phyloP scores from a whole-genome alignment of 2,113 vertebrate species.

The Cephalopholis sonnerati region DNA sequence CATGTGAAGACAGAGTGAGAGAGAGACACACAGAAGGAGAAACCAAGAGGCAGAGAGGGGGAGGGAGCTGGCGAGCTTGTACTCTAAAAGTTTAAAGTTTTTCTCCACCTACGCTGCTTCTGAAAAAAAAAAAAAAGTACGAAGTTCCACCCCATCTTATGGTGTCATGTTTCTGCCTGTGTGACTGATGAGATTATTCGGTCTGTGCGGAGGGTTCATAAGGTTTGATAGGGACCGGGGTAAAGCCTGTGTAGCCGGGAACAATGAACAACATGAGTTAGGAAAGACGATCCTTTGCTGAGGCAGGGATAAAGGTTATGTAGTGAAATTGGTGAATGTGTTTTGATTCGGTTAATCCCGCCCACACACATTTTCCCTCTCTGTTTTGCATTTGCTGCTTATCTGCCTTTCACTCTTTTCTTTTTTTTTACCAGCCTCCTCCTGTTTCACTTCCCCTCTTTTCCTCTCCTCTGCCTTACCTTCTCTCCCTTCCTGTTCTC shows the following conservation, averaged over 20 bases:
- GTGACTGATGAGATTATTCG: constrained; percentile 78
- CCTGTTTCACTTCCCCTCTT: constrained; percentile 43
- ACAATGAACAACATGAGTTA: constrained; percentile 66
- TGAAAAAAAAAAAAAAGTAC: constrained; percentile 25
- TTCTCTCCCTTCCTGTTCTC: constrained; percentile 50
- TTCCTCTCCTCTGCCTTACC: constrained; percentile 30
- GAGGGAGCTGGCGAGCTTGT: constrained; percentile 35
- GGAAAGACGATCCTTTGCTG: constrained; percentile 45
- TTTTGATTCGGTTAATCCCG: constrained; percentile 57
- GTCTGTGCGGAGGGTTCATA: constrained; percentile 55
- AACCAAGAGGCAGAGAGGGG: constrained; percentile 33
- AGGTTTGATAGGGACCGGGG: constrained; percentile 49
- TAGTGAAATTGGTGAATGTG: constrained; percentile 54
- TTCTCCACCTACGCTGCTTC: constrained; percentile 66
- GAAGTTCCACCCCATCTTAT: constrained; percentile 59
- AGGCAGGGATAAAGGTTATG: constrained; percentile 51
- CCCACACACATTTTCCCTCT: constrained; percentile 50
- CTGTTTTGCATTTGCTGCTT: constrained; percentile 52
- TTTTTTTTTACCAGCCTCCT: constrained; percentile 13
- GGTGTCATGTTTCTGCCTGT: constrained; percentile 77
- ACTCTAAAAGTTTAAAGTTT: constrained; percentile 56
- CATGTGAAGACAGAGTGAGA: constrained; percentile 67
- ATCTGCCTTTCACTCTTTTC: constrained; percentile 48
- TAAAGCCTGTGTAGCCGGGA: constrained; percentile 46
- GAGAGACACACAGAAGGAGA: constrained; percentile 18